Evolutionary conservation across 1,140 invertebrate genomes (phyloP), one percentile per base, ranked within the genome.

Genomic region (Pogonomyrmex barbatus): DNA sequence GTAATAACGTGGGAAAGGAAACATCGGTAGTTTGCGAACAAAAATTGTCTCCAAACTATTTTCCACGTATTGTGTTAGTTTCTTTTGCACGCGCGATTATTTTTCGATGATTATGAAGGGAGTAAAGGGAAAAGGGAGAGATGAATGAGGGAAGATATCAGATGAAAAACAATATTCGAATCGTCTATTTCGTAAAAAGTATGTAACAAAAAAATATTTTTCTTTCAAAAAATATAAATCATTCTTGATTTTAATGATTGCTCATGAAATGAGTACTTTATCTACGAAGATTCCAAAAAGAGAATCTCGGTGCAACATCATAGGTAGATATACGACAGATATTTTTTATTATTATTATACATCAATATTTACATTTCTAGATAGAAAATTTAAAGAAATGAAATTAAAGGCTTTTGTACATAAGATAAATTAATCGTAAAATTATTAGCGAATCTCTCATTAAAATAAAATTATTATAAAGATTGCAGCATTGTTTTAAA

Each of bases 1-100:
- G 2, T 78, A 78, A 78, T 78, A 63, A 63, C 42, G 8, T 78
- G 42, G 17, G 30, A 65, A 39, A 65, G 62, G 17, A 54, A 62
- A 63, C 58, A 4, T 6, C 30, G 58, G 42, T 63, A n/a, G 54
- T 63, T 17, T 36, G 30, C 30, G 10, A 50, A 45, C 50, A 45
- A 47, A 63, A 47, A 77, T 77, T 77, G 10, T 63, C 45, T 42
- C 42, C 14, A 30, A 2, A 12, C 39, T 24, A 0, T 60, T 76
- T 76, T 24, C n/a, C n/a, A 33, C 9, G 2, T 1, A 17, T 14
- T 1, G 36, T 54, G 24, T 30, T 78, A 47, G 2, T 63, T 36
- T 78, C 65, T 63, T 9, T 12, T 14, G 8, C 30, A 52, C 30
- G 8, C 24, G 17, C 4, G 14, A 63, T 45, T 77, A 45, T 77